Evolutionary conservation across 1,140 invertebrate genomes (phyloP).

Genomic region (Ostrea denselamellosa): DNA sequence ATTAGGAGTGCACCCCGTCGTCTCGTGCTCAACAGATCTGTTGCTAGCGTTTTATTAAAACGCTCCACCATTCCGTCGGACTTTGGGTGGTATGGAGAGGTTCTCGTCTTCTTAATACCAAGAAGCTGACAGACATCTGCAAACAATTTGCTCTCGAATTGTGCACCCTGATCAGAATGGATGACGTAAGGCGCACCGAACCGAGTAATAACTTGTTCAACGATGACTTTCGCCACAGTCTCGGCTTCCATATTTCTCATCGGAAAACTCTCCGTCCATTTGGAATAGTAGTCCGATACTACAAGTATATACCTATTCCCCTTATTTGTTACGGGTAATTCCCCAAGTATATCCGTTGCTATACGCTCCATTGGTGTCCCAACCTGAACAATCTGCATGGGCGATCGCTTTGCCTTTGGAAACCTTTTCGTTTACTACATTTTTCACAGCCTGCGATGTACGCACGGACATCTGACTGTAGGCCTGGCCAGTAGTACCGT

Average conservation of each 20-base stretch:
- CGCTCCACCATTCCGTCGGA: slow-evolving; percentile 71
- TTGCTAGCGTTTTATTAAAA: slow-evolving; percentile 64
- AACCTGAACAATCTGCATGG: too few relatives aligned
- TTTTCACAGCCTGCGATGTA: too few relatives aligned
- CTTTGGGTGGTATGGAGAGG: slow-evolving; percentile 70
- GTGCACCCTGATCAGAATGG: slow-evolving; percentile 3
- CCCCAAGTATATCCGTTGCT: neutral
- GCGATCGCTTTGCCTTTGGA: too few relatives aligned
- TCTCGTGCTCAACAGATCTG: slow-evolving; percentile 38
- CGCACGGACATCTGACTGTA: too few relatives aligned
- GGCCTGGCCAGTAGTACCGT: too few relatives aligned
- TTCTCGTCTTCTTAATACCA: slow-evolving; percentile 54
- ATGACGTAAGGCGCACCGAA: too few relatives aligned
- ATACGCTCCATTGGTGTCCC: neutral
- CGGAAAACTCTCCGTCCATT: neutral
- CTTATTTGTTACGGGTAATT: neutral
- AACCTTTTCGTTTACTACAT: too few relatives aligned
- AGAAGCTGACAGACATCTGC: neutral
- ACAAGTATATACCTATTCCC: neutral
- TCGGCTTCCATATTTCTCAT: too few relatives aligned
- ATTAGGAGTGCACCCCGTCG: slow-evolving; percentile 43
- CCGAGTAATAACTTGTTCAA: too few relatives aligned
- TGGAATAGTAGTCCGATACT: neutral
- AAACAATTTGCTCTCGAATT: slow-evolving; percentile 53
- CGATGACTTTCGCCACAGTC: too few relatives aligned